Base-by-base conservation (phyloP, 2,888 invertebrate species). In the Crematogaster levior region DNA sequence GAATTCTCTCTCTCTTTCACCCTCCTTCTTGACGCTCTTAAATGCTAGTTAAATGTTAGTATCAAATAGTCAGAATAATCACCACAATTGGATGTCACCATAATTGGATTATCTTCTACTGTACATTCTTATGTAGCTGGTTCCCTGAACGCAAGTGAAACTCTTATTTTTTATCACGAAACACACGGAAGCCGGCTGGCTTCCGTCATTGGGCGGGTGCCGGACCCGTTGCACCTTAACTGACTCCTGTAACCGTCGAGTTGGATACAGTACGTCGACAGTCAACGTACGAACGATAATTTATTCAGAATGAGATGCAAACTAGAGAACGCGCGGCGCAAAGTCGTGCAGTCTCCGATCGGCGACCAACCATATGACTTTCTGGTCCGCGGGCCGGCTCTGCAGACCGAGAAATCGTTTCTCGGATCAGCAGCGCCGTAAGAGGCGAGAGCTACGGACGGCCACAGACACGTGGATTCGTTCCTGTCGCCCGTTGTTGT, bases 321-420 rank as follows among this genome's bases (percentile, higher is more conserved):
- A 81, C 6, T 18, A 10, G 37, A 37, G 53, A 27, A 68, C 80
- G 87, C 84, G 56, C 88, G 84, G 85, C 37, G 85, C 86, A 89
- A 85, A 89, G 84, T 90, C 89, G 89, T 89, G 89, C 86, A 75
- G 84, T 61, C n/a, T n/a, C 77, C 73, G 88, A 84, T 86, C 81
- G 68, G 70, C 84, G 83, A 72, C 83, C 82, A 79, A 72, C 86
- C 80, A 75, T 84, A 84, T 70, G 86, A 75, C 87, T 88, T 86
- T 58, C 86, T 84, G 85, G 86, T 58, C 34, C 75, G 80, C 84
- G 82, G 73, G 83, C 79, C 75, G 72, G 86, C 82, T 84, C 84
- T 83, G 86, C 84, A 86, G 85, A 86, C 88, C 87, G 88, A 88
- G 91, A 91, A 89, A 91, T 91, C 90, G 89, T 88, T 88, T 87